Base-by-base conservation (phyloP, 2,113 vertebrate genomes). In the Falco punctatus region DNA sequence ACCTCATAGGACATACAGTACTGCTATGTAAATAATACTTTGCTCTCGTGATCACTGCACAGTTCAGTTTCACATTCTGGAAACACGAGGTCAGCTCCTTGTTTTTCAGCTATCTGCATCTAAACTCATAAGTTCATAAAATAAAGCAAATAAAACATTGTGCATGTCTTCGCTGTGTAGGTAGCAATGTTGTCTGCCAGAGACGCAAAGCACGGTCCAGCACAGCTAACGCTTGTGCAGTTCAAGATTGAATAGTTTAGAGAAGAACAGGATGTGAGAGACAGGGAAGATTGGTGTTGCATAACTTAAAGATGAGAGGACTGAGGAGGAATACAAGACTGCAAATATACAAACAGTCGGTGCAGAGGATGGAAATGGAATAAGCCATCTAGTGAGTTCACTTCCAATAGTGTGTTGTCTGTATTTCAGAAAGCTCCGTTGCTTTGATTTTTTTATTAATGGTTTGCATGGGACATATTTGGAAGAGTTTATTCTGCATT, bases 141-240 rank as follows among this genome's bases (percentile, higher is more conserved):
- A 78, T n/a, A 54, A 72, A 77, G 7, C 2, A 2, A 13, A 3
- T 30, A 28, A 70, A 91, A 54, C 27, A 8, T 3, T 8, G 6
- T 40, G 15, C 38, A 27, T 10, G 0, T 30, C 28, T 64, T 66
- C 15, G 28, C 9, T 13, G 20, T n/a, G 9, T 11, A 32, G 21
- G 28, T 84, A 38, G 46, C 57, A 57, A 2, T 13, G 35, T 66
- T 46, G 24, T 11, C n/a, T 75, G 38, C 3, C 32, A 44, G 46
- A 82, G 77, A 55, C 44, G 24, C 3, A 27, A 66, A 71, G 46
- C 55, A 55, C 24, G n/a, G 5, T 44, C 30, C 14, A 26, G 44
- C 27, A 13, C n/a, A 23, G 19, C 32, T 74, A 24, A 7, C 0
- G 0, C 24, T 57, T 3, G 1, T 20, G 11, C 7, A 23, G 32